These are phyloP conservation scores for Scomber japonicus DNA, from an alignment of 2,113 vertebrate species.

Conservation along the genomic window DNA sequence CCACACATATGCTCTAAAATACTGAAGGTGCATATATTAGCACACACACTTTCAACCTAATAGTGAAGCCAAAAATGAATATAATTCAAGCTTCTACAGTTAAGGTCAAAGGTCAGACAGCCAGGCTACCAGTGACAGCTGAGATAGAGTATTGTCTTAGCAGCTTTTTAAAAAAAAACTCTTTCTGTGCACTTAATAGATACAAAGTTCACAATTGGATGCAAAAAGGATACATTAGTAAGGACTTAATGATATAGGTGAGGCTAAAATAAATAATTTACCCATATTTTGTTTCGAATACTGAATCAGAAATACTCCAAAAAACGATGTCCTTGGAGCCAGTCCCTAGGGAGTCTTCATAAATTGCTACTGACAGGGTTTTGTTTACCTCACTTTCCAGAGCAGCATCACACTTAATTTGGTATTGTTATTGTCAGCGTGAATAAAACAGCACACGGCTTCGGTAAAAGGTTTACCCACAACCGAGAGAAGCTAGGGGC, in stretches of 20 bases:
- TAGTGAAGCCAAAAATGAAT: neutral
- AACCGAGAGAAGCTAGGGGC: neutral
- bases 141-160: neutral
- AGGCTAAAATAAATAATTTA: too few species aligned
- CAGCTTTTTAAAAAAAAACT: too few species aligned
- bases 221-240: too few species aligned
- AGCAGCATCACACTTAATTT: neutral
- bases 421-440: too few species aligned
- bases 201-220: too few species aligned
- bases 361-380: too few species aligned
- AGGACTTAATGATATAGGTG: too few species aligned
- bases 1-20: neutral
- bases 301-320: too few species aligned
- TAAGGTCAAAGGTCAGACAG: constrained; percentile 4
- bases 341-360: too few species aligned
- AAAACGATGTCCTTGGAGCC: too few species aligned
- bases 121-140: neutral
- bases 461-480: neutral
- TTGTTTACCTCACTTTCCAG: neutral
- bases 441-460: neutral
- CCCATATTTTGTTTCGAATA: too few species aligned
- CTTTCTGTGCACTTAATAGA: too few species aligned
- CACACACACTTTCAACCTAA: neutral
- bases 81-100: neutral
- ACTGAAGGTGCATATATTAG: neutral